phyloP scores from a whole-genome alignment of 2,113 vertebrate species.

The Grammomys dolichurus region DNA sequence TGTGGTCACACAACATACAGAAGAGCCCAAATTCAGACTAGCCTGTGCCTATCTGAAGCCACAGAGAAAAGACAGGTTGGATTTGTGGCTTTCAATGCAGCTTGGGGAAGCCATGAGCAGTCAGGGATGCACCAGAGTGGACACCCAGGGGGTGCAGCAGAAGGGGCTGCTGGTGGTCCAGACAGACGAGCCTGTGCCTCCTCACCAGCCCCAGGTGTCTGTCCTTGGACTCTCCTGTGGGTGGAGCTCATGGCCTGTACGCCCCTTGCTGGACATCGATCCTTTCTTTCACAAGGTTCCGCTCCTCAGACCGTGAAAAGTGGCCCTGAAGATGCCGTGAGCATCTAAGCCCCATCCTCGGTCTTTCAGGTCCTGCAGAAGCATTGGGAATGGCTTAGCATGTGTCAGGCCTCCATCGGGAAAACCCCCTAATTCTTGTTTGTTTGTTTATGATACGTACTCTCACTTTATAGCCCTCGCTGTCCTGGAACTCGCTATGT shows the following conservation, averaged over 20 bases:
- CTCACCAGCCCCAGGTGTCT: not conserved
- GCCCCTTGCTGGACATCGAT: no score
- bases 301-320: not conserved
- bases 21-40: not conserved
- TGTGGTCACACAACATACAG: not conserved
- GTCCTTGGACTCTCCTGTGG: not conserved
- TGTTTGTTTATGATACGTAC: not conserved
- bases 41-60: not conserved
- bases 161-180: not conserved
- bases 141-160: not conserved
- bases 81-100: no score
- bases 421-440: accelerated
- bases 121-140: not conserved
- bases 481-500: not conserved
- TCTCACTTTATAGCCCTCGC: not conserved
- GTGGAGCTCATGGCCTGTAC: not conserved
- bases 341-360: no score
- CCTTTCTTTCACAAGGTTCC: not conserved
- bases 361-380: not conserved
- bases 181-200: not conserved
- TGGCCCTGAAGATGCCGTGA: not conserved
- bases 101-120: not conserved
- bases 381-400: not conserved
- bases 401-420: accelerated
- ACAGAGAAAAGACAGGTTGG: not conserved